Base-by-base conservation (phyloP, 2,888 invertebrate genomes). In the Serrognathus titanus region DNA sequence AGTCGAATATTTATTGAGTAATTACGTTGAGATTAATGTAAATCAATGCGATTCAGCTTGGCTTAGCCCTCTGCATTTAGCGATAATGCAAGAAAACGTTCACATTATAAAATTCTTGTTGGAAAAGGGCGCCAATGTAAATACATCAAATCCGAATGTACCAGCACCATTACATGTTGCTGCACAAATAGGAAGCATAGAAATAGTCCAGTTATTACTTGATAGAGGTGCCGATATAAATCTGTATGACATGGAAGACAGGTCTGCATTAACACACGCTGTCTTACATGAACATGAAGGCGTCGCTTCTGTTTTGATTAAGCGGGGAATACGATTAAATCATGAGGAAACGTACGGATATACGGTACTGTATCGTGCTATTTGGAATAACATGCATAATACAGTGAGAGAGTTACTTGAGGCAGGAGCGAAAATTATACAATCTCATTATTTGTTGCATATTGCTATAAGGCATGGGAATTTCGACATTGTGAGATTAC, bases 301-400 rank as follows among this genome's bases (percentile, higher is more conserved):
- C 54, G 75, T 78, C 24, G 80, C 79, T 7, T 70, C 73, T 59
- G 63, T 78, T 24, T 75, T 88, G 20, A 79, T 87, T 48, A 72
- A 79, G 40, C 78, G 79, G 50, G 86, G 86, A 8, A 85, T 85
- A 6, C 82, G 85, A 70, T 79, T 87, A 2, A 87, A 88, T 70
- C 79, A 84, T 45, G 89, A 89, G 75, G 87, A 90, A 71, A 83
- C 84, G 59, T 82, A 85, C 67, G 85, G 88, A 1, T 84, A 84
- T 59, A 88, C 90, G 0, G 86, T 89, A 4, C 76, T 90, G 40
- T 85, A 86, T 75, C 82, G 87, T 71, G 88, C 89, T 8, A 87
- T 90, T 13, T 85, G 85, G 81, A 82, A 83, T 63, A 84, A 85
- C 66, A 80, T 83, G 65, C 77, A 81, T 1, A 73, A 79, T 11